Evolutionary conservation across 2,113 vertebrate species (phyloP), one percentile per base, ranked within the genome.

Genomic region (Thermophis baileyi): DNA sequence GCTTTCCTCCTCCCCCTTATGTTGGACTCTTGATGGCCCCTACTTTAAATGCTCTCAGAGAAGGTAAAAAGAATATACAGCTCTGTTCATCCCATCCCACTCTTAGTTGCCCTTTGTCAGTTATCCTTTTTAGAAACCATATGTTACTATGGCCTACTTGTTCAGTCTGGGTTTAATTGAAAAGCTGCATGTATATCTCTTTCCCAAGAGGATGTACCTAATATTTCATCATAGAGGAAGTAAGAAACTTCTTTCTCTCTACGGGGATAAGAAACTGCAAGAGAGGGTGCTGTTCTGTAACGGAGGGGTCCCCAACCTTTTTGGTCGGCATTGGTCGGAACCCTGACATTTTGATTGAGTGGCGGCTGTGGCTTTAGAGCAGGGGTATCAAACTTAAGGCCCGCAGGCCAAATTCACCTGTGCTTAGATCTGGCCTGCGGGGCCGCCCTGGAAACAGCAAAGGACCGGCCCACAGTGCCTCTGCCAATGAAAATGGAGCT

Each of bases 201-300:
- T 51, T 7, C 55, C 8, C 55, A 60, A 60, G 55, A 25, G 24
- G 7, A 25, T 27, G 25, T 60, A 60, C 10, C 60, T 30, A 27
- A 63, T 63, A 63, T 51, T 51, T 16, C 30, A 63, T 63, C 27
- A 3, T 30, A 30, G 60, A 63, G 11, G 27, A 63, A 63, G 5
- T 63, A 63, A 63, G 30, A 63, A 63, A 63, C 27, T 30, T 63
- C 57, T 30, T 60, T 27, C 27, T 63, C 25, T 63, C 57, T 63
- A 4, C 1, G 3, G 1, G 57, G 27, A 63, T 25, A 57, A 35
- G 49, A 53, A 81, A 92, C 18, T 49, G 30, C 25, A 44, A 1
- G 0, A 7, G 95, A 49, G 55, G 54, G 6, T 54, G 55, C 27
- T 91, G 92, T 94, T 69, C 85, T 16, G 88, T 30, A 94, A 27